Percentiles rank a stretch among this genome's conserved stretches.
These are phyloP conservation scores for Coturnix japonica DNA, from an alignment of 2,113 vertebrate species.

Conservation along the genomic window DNA sequence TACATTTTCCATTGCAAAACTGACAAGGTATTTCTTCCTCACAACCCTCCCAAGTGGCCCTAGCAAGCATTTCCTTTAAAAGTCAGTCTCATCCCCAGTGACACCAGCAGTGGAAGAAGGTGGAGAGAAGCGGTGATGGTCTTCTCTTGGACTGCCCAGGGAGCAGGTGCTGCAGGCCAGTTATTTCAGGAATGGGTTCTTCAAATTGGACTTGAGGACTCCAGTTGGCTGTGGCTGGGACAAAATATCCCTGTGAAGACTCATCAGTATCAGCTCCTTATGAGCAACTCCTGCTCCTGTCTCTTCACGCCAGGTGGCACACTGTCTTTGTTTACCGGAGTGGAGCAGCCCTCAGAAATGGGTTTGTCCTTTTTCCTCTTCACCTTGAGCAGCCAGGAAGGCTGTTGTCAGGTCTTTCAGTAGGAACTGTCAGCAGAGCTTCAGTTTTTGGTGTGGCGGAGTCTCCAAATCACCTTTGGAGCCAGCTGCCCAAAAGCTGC, in stretches of 20 bases:
- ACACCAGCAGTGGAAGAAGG: not conserved
- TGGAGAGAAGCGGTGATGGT: not conserved
- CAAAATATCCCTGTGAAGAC: not conserved
- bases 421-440: not conserved
- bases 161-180: not conserved
- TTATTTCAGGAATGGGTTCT: not conserved
- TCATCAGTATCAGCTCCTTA: not conserved
- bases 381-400: not conserved
- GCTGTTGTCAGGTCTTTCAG: not conserved
- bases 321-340: not conserved
- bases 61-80: constrained; percentile 4
- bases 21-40: constrained; percentile 32
- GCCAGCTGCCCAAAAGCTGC: not conserved
- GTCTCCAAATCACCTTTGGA: not conserved
- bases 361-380: not conserved
- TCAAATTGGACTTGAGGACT: not conserved
- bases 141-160: not conserved
- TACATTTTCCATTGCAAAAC: constrained; percentile 47
- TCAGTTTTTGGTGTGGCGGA: not conserved
- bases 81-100: not conserved
- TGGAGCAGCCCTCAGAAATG: not conserved
- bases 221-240: not conserved
- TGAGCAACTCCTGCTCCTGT: not conserved
- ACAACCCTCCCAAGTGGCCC: not conserved
- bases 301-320: not conserved